Percentiles rank a stretch among this genome's conserved stretches.
These are phyloP conservation scores for Leptinotarsa lineolata DNA, from an alignment of 1,140 invertebrate genomes.

Conservation along the genomic window DNA sequence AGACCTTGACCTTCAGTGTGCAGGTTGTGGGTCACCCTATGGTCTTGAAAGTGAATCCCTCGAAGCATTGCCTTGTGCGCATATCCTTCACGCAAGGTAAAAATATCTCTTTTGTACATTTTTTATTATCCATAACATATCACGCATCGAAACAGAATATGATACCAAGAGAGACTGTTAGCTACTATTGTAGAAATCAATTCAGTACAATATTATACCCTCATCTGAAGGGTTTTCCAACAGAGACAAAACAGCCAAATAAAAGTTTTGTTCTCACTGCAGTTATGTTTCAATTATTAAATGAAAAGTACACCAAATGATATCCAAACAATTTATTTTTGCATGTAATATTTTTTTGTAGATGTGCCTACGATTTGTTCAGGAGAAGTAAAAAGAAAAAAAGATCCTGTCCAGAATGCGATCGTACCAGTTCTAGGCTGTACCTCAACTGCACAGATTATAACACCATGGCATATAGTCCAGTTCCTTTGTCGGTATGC, in stretches of 20 bases:
- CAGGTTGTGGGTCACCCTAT: slow-evolving; percentile 74
- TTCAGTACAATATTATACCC: too few species aligned
- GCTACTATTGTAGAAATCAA: too few species aligned
- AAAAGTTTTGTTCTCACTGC: too few species aligned
- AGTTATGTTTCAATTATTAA: too few species aligned
- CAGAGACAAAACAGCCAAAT: too few species aligned
- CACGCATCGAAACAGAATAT: too few species aligned
- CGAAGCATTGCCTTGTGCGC: slow-evolving; percentile 80
- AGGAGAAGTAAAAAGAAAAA: slow-evolving; percentile 67
- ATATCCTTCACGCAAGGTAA: slow-evolving; percentile 82
- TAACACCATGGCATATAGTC: slow-evolving; percentile 49
- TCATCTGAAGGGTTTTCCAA: too few species aligned
- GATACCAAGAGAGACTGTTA: too few species aligned
- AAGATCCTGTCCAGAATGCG: slow-evolving; percentile 54
- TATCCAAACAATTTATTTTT: too few species aligned
- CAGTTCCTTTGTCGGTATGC: slow-evolving; percentile 52
- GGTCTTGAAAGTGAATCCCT: slow-evolving; percentile 74
- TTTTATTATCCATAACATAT: too few species aligned
- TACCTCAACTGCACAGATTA: slow-evolving; percentile 54
- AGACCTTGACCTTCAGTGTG: slow-evolving; percentile 75
- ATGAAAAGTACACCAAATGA: too few species aligned
- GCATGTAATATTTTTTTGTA: slow-evolving; percentile 49
- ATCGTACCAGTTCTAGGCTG: slow-evolving; percentile 51
- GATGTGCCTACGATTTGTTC: slow-evolving; percentile 73
- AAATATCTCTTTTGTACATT: slow-evolving; percentile 8